Evolutionary conservation across 2,888 invertebrate genomes (phyloP), one percentile per base, ranked within the genome.

Genomic region (Euplagia quadripunctaria): DNA sequence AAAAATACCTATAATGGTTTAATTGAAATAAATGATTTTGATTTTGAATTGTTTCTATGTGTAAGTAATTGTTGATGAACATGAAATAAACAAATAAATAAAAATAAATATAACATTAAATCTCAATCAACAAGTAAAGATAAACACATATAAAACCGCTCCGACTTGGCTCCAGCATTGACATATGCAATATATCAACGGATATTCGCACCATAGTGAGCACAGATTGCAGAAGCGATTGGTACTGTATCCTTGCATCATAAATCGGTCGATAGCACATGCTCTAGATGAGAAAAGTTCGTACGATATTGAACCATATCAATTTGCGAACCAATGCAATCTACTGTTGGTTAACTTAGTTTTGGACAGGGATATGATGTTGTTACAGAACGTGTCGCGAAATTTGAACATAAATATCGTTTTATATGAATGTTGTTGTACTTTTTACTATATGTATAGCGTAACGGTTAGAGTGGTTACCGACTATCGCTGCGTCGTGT

Each of bases 201-300:
- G 7, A 41, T 52, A 69, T n/a, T 65, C 51, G 14, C 61, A 61
- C 61, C 55, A 67, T 42, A 49, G 72, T 16, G 66, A 77, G 74
- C 74, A 76, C 70, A 81, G 79, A 83, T 85, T 83, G 83, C 76
- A 80, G 68, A 74, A 76, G 49, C 68, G 64, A 84, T 77, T 75
- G 78, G 79, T 75, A 71, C 75, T 77, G 79, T 80, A 84, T 84
- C 43, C 79, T 84, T 75, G 82, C 79, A 84, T 84, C 82, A 84
- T 84, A 82, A 84, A 84, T 82, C 78, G 82, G 76, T 70, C 76
- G 82, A 79, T 78, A 78, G 77, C 81, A 86, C 83, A 76, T 70
- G 85, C 63, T 76, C 74, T 72, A 76, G 79, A 84, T 84, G 86
- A 82, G 85, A 81, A 82, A 86, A 82, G 72, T 84, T 81, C 46